A percentile compares a stretch with the other conserved stretches of the same genome.
Evolutionary conservation across 2,888 invertebrate species (phyloP).

Genomic region (Limnephilus marmoratus): DNA sequence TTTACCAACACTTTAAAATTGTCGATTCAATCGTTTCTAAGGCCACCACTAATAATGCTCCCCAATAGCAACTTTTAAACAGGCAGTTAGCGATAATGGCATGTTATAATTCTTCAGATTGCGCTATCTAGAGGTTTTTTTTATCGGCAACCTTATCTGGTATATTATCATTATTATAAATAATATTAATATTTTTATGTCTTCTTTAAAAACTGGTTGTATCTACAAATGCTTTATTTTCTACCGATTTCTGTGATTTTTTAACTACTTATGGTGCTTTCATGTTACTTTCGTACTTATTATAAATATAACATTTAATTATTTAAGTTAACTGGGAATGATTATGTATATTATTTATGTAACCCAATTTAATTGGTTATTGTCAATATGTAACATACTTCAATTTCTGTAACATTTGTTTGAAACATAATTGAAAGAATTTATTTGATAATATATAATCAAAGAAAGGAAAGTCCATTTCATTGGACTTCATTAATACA

Average conservation of each 20-base stretch:
- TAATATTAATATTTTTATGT: neutral
- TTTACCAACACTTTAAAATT: no score
- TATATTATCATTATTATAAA: neutral
- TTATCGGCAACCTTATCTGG: neutral
- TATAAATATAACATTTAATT: neutral
- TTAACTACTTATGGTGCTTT: constrained; percentile 21
- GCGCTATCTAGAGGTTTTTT: neutral
- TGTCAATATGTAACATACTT: neutral
- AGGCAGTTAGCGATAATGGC: no score
- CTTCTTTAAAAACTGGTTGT: neutral
- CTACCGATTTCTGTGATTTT: constrained; percentile 27
- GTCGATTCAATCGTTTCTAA: no score
- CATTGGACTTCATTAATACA: neutral
- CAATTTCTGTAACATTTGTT: neutral
- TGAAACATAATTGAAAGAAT: neutral
- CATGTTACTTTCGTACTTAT: constrained; percentile 21
- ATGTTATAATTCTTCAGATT: no score
- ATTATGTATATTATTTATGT: neutral
- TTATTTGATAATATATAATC: neutral
- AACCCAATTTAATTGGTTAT: neutral
- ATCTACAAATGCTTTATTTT: neutral
- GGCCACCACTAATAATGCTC: no score
- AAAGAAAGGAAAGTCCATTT: neutral
- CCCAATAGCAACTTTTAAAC: no score
- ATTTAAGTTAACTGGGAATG: neutral